Base-by-base conservation (phyloP, 2,797 vertebrate genomes). In the Rhinichthys osculus region DNA sequence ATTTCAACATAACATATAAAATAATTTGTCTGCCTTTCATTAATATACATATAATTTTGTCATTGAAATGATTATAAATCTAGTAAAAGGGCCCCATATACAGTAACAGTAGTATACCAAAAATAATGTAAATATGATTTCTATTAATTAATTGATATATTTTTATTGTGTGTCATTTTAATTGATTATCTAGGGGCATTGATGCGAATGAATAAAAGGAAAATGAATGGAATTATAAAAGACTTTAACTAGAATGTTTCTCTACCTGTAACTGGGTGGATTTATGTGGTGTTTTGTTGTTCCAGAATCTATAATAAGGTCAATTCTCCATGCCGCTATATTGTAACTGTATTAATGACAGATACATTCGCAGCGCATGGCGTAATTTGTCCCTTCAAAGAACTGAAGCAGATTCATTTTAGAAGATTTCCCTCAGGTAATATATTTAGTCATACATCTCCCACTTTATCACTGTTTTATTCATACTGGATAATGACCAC, bases 381-480 rank as follows among this genome's bases (percentile, higher is more conserved):
- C 87, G 50, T 77, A 71, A 84, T 77, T 67, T 52, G 10, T 77
- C 23, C 14, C 64, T 66, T 30, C 54, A 67, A 27, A 82, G n/a
- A 78, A 54, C 47, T 30, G 27, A 72, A 47, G 33, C 11, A 42
- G 50, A 83, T 81, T 50, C 33, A 81, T 81, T 35, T 40, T 81
- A 7, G 13, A 62, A 73, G 54, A 72, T 62, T 67, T 82, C 77
- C 78, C 78, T 84, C 69, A 85, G 81, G 81, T 81, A 83, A 73
- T 64, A 77, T 54, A 64, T 74, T 47, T 71, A 69, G 23, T 81
- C 77, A 73, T 16, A 27, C 77, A 33, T 74, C 71, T 81, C 82
- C 77, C 78, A 72, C 71, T 42, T 2, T 52, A 84, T 83, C 88
- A 86, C 81, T 89, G 88, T 89, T 81, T 79, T 59, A 57, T 74